Evolutionary conservation across 37 sponge, comb jelly and placozoan genomes (phyloP).

Genomic region (Halichondria panicea): DNA sequence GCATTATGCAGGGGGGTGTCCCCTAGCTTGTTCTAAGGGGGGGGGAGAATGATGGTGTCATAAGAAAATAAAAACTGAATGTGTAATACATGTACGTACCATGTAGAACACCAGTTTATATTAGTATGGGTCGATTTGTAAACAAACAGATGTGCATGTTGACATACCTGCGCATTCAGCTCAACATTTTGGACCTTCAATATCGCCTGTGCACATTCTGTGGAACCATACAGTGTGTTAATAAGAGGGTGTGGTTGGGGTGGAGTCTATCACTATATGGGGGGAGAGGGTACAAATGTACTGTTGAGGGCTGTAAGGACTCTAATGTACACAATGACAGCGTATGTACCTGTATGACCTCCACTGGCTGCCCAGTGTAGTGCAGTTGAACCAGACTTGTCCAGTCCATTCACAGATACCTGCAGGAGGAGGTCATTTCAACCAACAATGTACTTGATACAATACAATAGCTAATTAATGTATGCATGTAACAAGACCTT

Average conservation of each 20-base stretch:
- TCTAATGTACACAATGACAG: neutral
- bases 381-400: slow-evolving; percentile 98
- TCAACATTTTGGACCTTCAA: slow-evolving; percentile 63
- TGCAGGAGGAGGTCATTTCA: slow-evolving; percentile 2
- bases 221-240: neutral
- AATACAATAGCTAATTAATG: no score
- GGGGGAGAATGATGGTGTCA: neutral
- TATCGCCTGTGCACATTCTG: slow-evolving; percentile 75
- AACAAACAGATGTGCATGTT: slow-evolving; percentile 1
- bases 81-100: neutral
- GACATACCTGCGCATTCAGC: slow-evolving; percentile 73
- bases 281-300: neutral
- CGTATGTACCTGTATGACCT: slow-evolving; percentile 76
- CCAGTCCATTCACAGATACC: slow-evolving; percentile 96
- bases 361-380: slow-evolving; percentile 98
- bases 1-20: slow-evolving; percentile 97
- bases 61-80: neutral
- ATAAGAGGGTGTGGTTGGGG: neutral
- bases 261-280: neutral
- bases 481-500: no score
- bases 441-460: no score
- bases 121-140: neutral
- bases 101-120: neutral
- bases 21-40: slow-evolving; percentile 92
- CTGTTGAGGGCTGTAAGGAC: neutral